Evolutionary conservation across 1,140 invertebrate species (phyloP), one percentile per base, ranked within the genome.

Genomic region (Eriosoma lanigerum): DNA sequence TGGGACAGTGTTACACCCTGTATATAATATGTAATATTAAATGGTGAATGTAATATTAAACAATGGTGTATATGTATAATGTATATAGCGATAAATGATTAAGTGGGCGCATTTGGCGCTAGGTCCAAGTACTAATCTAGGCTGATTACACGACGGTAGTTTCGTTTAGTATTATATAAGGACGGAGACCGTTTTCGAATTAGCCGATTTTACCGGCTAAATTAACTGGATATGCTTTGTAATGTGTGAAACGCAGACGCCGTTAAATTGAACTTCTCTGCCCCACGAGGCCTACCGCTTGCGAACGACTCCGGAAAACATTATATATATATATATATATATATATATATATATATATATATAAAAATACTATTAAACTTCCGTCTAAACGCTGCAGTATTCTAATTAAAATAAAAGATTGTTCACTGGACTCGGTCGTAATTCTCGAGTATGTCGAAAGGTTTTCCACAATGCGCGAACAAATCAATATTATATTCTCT

Each of bases 221-320:
- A 73, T 73, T 73, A 75, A 58, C 72, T 32, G 29, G 72, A 38
- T 24, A 29, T 24, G n/a, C 32, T 75, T 75, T 58, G 72, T 75
- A 58, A 44, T 12, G 72, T 58, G 72, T 54, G n/a, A 75, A 58
- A 75, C 52, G 32, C 52, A 44, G 38, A 58, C n/a, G 52, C 52
- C 54, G 72, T 58, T 56, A 75, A 75, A 75, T 75, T 58, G 32
- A 21, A 75, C 52, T 56, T n/a, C 29, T 64, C 15, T n/a, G 5
- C 21, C 52, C n/a, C 46, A 6, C 13, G 17, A 64, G 32, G 19
- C 38, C 38, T 8, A 24, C 3, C 17, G 50, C 15, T 3, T 5
- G 50, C 50, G 15, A 52, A 19, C 15, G 50, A 19, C 48, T 12
- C 48, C 10, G 48, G 48, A 13, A 50, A 15, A 50, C 15, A 50